A percentile compares a stretch with the other conserved stretches of the same genome.
These are phyloP conservation scores for Coptotermes formosanus DNA, from an alignment of 1,140 invertebrate genomes.

Conservation along the genomic window DNA sequence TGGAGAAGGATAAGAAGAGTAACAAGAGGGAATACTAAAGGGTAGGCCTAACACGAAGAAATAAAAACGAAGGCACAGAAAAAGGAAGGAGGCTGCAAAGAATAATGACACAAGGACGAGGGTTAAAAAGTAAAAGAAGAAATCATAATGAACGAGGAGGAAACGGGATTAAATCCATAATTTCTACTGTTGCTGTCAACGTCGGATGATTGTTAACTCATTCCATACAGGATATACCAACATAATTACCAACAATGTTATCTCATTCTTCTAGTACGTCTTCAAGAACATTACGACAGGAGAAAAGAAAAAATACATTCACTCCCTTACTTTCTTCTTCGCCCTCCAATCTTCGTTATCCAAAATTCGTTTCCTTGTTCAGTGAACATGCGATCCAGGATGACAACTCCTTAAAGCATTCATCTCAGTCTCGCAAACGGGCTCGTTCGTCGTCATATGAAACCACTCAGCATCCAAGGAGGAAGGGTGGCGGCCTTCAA, in stretches of 20 bases:
- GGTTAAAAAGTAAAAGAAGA: no score
- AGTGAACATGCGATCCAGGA: neutral
- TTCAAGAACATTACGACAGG: neutral
- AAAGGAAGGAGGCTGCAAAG: no score
- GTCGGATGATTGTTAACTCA: neutral
- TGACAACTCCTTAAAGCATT: slow-evolving; percentile 16
- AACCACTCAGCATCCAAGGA: neutral
- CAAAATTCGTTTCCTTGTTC: neutral
- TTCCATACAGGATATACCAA: neutral
- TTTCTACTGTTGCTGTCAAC: no score
- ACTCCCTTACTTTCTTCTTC: neutral
- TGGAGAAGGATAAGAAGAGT: no score
- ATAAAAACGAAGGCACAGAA: no score
- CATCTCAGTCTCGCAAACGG: neutral
- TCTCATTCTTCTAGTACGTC: neutral
- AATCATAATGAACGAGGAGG: no score
- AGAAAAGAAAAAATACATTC: neutral
- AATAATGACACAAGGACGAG: no score
- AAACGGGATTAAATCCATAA: no score
- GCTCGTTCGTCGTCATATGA: neutral
- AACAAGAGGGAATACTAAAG: no score
- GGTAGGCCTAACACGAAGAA: no score
- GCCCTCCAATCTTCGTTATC: neutral
- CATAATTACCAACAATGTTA: neutral
- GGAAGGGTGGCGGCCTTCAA: neutral